Conservation (phyloP, 2,797 vertebrate species). For the Chanos chanos region DNA sequence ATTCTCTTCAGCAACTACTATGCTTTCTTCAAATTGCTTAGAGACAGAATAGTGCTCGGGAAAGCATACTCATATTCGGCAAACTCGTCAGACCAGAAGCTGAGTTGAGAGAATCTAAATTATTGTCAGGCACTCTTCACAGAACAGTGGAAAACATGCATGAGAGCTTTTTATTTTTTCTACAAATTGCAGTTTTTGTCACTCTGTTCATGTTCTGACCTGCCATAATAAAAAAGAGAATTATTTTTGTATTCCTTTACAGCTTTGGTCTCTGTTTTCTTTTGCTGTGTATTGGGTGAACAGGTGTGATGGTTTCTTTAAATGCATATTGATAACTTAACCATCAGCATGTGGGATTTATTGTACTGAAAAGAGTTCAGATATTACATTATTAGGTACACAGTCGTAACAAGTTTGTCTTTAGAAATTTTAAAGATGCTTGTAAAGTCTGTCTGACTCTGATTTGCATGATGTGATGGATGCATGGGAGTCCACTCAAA, state of each 20-base stretch:
- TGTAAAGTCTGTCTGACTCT: too few species aligned
- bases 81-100: constrained; percentile 86
- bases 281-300: constrained; percentile 8
- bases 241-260: constrained; percentile 95
- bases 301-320: not conserved
- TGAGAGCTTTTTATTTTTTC: constrained; percentile 95
- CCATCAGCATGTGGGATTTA: too few species aligned
- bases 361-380: too few species aligned
- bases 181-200: constrained; percentile 83
- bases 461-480: too few species aligned
- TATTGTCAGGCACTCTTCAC: constrained; percentile 40
- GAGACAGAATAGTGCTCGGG: constrained; percentile 95
- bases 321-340: too few species aligned
- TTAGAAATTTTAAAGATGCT: too few species aligned
- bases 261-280: constrained; percentile 27
- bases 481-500: too few species aligned
- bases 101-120: constrained; percentile 64
- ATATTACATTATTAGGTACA: too few species aligned
- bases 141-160: constrained; percentile 58
- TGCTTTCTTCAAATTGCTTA: constrained; percentile 95
- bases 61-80: constrained; percentile 90
- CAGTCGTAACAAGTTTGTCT: too few species aligned
- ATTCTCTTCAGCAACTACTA: constrained; percentile 99
- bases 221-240: constrained; percentile 86
- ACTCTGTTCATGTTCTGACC: constrained; percentile 80